Evolutionary conservation across 2,113 vertebrate genomes (phyloP).

Genomic region (Craseonycteris thonglongyai): DNA sequence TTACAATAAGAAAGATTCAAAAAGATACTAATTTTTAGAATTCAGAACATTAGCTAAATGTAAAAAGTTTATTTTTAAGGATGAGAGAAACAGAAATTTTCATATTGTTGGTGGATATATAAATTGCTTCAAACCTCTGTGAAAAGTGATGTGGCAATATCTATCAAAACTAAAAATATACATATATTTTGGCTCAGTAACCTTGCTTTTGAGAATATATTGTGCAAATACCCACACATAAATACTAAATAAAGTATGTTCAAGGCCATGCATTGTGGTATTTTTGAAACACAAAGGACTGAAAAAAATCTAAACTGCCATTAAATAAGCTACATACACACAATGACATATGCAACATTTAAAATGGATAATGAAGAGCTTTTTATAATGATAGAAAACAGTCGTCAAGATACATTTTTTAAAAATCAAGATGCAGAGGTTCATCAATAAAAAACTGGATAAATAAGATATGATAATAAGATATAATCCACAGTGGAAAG

Average conservation of each 20-base stretch:
- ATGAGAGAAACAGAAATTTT: background rate
- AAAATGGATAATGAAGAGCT: background rate
- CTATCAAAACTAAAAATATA: background rate
- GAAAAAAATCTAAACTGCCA: background rate
- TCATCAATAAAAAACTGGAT: background rate
- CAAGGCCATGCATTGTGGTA: background rate
- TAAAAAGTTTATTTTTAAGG: background rate
- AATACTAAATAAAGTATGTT: background rate
- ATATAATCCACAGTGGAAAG: background rate
- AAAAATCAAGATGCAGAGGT: background rate
- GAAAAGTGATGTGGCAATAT: background rate
- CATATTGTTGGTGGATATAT: background rate
- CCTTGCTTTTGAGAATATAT: background rate
- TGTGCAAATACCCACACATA: background rate
- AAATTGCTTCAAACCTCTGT: background rate
- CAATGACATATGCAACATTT: background rate
- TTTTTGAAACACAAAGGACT: background rate
- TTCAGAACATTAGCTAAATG: background rate
- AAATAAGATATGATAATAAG: background rate
- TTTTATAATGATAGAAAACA: background rate
- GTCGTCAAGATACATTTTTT: background rate
- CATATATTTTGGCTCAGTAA: background rate
- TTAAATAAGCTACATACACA: background rate
- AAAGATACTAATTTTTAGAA: background rate
- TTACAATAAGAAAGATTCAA: background rate